Conservation (phyloP, 1,140 invertebrate genomes). For the Anastrepha obliqua region DNA sequence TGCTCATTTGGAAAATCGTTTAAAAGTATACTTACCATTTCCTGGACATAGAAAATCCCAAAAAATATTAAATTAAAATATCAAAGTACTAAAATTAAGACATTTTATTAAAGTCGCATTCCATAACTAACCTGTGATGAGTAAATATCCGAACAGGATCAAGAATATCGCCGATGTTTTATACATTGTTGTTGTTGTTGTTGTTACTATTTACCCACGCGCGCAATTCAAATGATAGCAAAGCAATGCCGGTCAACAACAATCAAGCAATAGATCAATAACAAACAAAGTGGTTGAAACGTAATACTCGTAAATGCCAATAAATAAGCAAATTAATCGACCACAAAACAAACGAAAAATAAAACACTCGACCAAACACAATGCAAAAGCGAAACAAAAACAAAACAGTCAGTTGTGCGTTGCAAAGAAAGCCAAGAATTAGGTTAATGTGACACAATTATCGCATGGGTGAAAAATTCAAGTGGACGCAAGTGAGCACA, state of each 20-base stretch:
- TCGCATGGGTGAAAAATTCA: constrained; percentile 38
- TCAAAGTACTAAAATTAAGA: too few species aligned
- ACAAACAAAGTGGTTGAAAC: not conserved
- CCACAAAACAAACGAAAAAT: not conserved
- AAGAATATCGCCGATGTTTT: constrained; percentile 62
- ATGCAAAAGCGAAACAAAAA: not conserved
- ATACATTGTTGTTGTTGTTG: not conserved
- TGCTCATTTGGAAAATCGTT: too few species aligned
- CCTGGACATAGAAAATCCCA: too few species aligned
- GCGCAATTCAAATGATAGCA: not conserved
- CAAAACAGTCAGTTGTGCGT: not conserved
- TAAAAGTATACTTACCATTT: too few species aligned
- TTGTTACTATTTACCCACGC: not conserved
- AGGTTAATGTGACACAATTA: constrained; percentile 48
- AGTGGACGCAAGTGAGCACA: constrained; percentile 24
- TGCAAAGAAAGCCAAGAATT: constrained; percentile 38
- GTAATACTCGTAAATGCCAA: not conserved
- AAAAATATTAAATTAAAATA: not conserved
- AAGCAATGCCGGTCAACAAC: not conserved
- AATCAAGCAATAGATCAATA: not conserved
- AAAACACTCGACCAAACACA: not conserved
- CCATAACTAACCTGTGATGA: constrained; percentile 65
- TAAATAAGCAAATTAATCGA: constrained; percentile 33
- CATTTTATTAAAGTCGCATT: not conserved
- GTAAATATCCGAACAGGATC: constrained; percentile 71